Evolutionary conservation across 2,113 vertebrate species (phyloP), one percentile per base, ranked within the genome.

Genomic region (Campylomormyrus numenius): DNA sequence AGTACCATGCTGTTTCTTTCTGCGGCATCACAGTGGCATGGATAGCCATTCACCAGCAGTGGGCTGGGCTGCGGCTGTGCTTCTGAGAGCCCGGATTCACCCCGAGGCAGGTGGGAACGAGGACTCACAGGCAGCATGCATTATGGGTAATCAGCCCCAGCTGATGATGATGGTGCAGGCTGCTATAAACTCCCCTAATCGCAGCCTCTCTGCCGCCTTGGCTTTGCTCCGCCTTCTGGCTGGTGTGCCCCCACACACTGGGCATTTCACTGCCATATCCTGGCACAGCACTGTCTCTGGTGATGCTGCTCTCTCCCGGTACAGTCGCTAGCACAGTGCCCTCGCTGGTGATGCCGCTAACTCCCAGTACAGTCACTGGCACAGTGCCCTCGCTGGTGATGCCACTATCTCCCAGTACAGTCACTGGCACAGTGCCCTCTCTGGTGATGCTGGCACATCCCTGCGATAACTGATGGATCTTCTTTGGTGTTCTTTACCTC

Each of bases 71-170:
- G 45, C 5, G 46, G 42, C 19, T 19, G 19, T 46, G 19, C 39
- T 46, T 39, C 45, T 42, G 39, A 7, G 45, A 42, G 39, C 80
- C 42, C 9, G 19, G 39, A 21, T 19, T 85, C 35, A 85, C 39
- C 10, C 21, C 3, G 1, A 45, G 19, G 17, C 31, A 45, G 15
- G 17, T 84, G 80, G 31, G 27, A 35, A 15, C 0, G 3, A 74
- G 31, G 27, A 27, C 27, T 35, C 50, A 53, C 45, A 49, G 85
- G 70, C 85, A 48, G 19, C 19, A 46, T 90, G 31, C 39, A 88
- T 88, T 87, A 90, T 90, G 49, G 19, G 87, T 90, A 74, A 87
- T 31, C 24, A 70, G n/a, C 66, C 66, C 66, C 66, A 74, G 66
- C 66, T 3, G 66, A 27, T 15, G 11, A 74, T 35, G 31, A 74